These are phyloP conservation scores for Hermaeophaga mercurialis DNA, from an alignment of 2,888 invertebrate genomes.

Conservation along the genomic window DNA sequence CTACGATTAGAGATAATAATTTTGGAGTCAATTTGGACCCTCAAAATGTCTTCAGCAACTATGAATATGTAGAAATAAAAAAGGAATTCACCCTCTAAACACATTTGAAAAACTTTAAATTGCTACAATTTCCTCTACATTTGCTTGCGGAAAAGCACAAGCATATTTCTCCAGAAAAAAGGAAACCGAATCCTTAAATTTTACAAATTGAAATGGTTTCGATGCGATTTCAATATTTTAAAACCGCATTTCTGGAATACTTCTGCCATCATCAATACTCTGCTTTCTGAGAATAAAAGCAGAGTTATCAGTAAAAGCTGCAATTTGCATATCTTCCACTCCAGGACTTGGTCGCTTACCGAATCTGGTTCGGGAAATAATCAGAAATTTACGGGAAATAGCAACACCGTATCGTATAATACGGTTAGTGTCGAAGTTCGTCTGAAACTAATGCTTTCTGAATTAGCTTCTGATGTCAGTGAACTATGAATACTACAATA, in stretches of 20 bases:
- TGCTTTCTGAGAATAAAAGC: conserved; percentile 23
- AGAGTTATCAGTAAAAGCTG: conserved; percentile 27
- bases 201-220: conserved; percentile 24
- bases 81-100: too few species aligned
- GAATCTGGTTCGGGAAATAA: conserved; percentile 27
- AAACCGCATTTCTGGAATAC: conserved; percentile 23
- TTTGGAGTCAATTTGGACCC: too few species aligned
- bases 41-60: too few species aligned
- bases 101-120: neutral
- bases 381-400: conserved; percentile 32
- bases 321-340: conserved; percentile 33
- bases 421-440: conserved; percentile 33
- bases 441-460: conserved; percentile 33
- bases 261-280: conserved; percentile 22
- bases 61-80: too few species aligned
- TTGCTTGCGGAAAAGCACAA: neutral
- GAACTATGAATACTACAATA: conserved; percentile 21
- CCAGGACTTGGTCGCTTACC: conserved; percentile 17
- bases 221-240: conserved; percentile 24
- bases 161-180: conserved; percentile 8
- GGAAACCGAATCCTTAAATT: conserved; percentile 19
- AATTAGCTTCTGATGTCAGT: conserved; percentile 33
- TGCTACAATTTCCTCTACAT: neutral
- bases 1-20: too few species aligned
- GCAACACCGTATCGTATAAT: conserved; percentile 33